Evolutionary conservation across 2,888 invertebrate genomes (phyloP).

Genomic region (Drosophila greeni): DNA sequence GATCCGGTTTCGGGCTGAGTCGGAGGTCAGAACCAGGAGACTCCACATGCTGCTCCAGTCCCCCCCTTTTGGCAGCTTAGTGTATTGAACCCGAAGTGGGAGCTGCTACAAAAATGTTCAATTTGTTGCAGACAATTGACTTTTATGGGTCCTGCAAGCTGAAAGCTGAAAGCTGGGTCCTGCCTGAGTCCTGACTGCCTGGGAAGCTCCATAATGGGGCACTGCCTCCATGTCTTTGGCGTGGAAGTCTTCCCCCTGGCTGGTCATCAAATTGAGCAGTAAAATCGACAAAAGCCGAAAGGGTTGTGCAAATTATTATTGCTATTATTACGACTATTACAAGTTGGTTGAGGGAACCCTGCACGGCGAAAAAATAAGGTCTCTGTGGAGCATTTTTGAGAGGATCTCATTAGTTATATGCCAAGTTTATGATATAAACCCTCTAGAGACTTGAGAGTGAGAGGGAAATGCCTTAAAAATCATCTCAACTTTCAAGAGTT

Average conservation of each 20-base stretch:
- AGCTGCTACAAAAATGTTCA: constrained; percentile 42
- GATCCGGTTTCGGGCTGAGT: constrained; percentile 1
- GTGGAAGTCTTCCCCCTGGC: constrained; percentile 13
- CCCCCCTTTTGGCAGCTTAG: constrained; percentile 1
- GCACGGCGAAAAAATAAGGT: not conserved
- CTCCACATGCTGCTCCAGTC: not conserved
- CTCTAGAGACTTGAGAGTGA: not conserved
- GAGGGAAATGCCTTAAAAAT: not conserved
- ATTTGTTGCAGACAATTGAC: constrained; percentile 59
- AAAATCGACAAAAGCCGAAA: constrained; percentile 59
- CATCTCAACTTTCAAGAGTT: not conserved
- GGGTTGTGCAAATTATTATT: constrained; percentile 70
- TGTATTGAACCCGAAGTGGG: constrained; percentile 17
- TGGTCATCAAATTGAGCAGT: constrained; percentile 63
- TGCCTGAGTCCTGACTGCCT: not conserved
- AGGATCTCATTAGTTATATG: too few species aligned
- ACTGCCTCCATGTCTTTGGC: not conserved
- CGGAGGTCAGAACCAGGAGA: not conserved
- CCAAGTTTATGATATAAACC: too few species aligned
- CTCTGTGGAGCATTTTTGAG: too few species aligned
- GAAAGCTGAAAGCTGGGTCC: constrained; percentile 7
- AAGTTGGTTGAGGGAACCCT: constrained; percentile 36
- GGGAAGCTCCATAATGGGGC: constrained; percentile 4
- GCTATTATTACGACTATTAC: constrained; percentile 64
- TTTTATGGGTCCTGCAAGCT: constrained; percentile 46